Percentiles rank a stretch among this genome's conserved stretches.
Evolutionary conservation across 2,113 vertebrate genomes (phyloP).

Genomic region (Saccopteryx bilineata): DNA sequence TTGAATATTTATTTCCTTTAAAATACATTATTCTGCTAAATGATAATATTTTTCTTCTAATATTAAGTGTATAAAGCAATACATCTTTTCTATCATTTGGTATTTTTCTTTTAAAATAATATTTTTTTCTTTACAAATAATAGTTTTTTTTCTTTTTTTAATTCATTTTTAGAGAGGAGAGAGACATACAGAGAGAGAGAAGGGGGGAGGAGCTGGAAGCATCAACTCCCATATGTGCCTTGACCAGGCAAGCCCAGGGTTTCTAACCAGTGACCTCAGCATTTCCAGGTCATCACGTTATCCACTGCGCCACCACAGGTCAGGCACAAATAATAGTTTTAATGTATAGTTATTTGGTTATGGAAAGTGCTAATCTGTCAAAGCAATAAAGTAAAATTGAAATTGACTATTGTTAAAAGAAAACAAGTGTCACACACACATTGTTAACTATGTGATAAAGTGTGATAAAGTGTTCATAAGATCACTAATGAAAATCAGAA

Average conservation of each 20-base stretch:
- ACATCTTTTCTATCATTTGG: neutral
- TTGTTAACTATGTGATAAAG: conserved; percentile 38
- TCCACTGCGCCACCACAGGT: no score
- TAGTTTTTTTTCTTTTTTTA: neutral
- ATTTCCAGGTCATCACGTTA: no score
- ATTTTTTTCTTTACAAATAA: conserved; percentile 17
- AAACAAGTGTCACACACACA: neutral
- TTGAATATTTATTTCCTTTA: neutral
- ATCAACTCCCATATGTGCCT: no score
- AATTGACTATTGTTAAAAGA: neutral
- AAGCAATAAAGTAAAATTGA: neutral
- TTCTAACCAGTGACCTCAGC: no score
- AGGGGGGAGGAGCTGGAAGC: no score
- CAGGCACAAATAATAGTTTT: neutral
- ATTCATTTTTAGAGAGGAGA: no score
- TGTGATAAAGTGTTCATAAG: conserved; percentile 73
- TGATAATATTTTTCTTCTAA: conserved; percentile 20
- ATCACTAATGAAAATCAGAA: conserved; percentile 71
- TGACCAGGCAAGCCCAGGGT: no score
- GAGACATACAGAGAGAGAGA: no score
- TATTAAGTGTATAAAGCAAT: neutral
- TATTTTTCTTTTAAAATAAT: neutral
- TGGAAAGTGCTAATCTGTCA: neutral
- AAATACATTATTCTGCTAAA: conserved; percentile 11
- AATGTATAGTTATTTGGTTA: neutral